Percentiles rank a stretch among this genome's conserved stretches.
These are phyloP conservation scores for Holcopasites calliopsidis DNA, from an alignment of 1,140 invertebrate species.

Conservation along the genomic window DNA sequence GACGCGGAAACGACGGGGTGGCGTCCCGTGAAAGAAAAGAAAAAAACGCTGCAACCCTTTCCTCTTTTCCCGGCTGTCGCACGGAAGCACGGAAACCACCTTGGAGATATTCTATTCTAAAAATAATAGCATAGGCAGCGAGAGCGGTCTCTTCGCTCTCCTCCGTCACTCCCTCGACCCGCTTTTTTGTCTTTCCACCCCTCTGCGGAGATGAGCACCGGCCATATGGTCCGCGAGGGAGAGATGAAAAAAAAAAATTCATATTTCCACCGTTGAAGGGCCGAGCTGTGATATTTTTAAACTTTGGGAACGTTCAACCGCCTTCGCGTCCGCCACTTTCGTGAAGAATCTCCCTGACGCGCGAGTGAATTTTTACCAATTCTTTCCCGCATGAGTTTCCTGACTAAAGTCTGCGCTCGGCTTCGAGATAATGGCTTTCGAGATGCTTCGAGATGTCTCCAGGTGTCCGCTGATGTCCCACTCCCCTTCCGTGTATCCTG, in stretches of 20 bases:
- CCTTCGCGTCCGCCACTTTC: constrained; percentile 27
- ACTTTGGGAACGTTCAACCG: constrained; percentile 56
- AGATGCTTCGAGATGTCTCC: neutral
- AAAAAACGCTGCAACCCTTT: constrained; percentile 50
- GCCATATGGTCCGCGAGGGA: constrained; percentile 62
- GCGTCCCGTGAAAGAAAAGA: neutral
- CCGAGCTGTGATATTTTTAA: constrained; percentile 64
- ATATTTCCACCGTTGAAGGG: constrained; percentile 75
- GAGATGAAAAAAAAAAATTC: constrained; percentile 69
- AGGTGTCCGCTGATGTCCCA: constrained; percentile 7
- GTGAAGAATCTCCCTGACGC: constrained; percentile 18
- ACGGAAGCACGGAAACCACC: constrained; percentile 53
- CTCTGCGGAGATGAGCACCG: constrained; percentile 48
- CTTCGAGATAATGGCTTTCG: too few species aligned
- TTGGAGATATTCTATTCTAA: constrained; percentile 59
- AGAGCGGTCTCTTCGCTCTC: constrained; percentile 38
- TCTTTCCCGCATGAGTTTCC: too few species aligned
- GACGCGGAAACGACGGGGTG: constrained; percentile 50
- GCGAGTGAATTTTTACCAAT: too few species aligned
- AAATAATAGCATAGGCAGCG: constrained; percentile 51
- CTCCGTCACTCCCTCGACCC: constrained; percentile 21
- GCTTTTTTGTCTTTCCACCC: constrained; percentile 58
- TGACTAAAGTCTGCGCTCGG: too few species aligned
- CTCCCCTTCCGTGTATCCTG: neutral
- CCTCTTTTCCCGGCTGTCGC: constrained; percentile 39